Evolutionary conservation across 2,797 vertebrate species (phyloP).

Genomic region (Semaprochilodus insignis): DNA sequence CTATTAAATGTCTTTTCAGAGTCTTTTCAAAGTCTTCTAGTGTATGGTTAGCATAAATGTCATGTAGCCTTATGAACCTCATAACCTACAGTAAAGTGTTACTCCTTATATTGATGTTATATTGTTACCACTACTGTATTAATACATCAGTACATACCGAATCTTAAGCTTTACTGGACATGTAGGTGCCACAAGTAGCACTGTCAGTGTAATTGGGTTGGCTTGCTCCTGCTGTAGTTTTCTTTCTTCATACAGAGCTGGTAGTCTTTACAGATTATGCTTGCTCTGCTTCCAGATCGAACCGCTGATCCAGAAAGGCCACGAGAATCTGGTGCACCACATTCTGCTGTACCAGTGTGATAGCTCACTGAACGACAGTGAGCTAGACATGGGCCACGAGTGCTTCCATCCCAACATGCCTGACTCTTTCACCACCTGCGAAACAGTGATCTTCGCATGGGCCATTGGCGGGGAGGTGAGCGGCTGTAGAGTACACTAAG

Average conservation of each 20-base stretch:
- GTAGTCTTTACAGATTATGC: neutral
- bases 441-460: constrained; percentile 87
- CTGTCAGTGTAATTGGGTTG: too few relatives aligned
- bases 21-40: too few relatives aligned
- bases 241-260: neutral
- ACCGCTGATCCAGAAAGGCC: constrained; percentile 84
- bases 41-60: too few relatives aligned
- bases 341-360: constrained; percentile 88
- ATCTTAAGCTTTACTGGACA: too few relatives aligned
- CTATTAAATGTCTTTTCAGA: too few relatives aligned
- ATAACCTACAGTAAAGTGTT: too few relatives aligned
- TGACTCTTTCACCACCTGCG: constrained; percentile 84
- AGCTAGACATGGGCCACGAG: constrained; percentile 81
- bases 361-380: constrained; percentile 78
- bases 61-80: too few relatives aligned
- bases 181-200: too few relatives aligned
- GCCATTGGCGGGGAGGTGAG: constrained; percentile 89
- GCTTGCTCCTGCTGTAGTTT: neutral
- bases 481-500: neutral
- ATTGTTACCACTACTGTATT: too few relatives aligned
- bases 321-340: constrained; percentile 86
- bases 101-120: too few relatives aligned
- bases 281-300: constrained; percentile 75
- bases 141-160: too few relatives aligned
- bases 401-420: constrained; percentile 91